Conservation (phyloP, 2,797 vertebrate genomes). For the Pristis pectinata region DNA sequence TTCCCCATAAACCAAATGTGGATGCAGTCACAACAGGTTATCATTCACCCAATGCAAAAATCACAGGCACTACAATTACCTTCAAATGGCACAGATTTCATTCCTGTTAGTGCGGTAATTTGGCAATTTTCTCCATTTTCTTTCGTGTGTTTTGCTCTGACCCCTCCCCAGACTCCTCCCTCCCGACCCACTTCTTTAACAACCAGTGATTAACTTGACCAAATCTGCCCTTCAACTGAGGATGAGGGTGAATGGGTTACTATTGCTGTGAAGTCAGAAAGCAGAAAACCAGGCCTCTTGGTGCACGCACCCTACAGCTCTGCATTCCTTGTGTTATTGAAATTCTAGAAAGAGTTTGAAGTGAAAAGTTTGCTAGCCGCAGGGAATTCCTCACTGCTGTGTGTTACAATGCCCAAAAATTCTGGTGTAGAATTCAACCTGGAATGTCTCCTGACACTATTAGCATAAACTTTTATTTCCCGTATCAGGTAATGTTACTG, state of each 20-base stretch:
- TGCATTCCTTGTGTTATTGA: slow-evolving; percentile 14
- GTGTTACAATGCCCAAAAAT: not conserved
- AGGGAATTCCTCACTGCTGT: not conserved
- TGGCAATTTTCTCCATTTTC: not conserved
- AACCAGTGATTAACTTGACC: slow-evolving; percentile 8
- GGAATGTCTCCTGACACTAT: not conserved
- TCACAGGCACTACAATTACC: no score
- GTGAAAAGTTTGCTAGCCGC: slow-evolving; percentile 4
- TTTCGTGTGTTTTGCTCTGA: not conserved
- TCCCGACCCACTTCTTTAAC: not conserved
- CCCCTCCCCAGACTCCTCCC: no score
- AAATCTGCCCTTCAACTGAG: not conserved
- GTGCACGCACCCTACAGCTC: not conserved
- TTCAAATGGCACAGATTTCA: not conserved
- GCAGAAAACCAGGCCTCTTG: not conserved
- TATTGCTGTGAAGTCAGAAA: not conserved
- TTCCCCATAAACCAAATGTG: not conserved
- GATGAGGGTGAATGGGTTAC: not conserved
- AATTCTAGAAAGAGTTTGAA: slow-evolving; percentile 22
- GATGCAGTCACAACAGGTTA: not conserved
- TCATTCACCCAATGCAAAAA: not conserved
- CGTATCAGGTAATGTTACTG: not conserved
- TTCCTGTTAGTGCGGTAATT: no score
- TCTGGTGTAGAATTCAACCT: not conserved
- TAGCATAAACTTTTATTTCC: not conserved